Base-by-base conservation (phyloP, 2,797 vertebrate species). In the Chrysocyon brachyurus region DNA sequence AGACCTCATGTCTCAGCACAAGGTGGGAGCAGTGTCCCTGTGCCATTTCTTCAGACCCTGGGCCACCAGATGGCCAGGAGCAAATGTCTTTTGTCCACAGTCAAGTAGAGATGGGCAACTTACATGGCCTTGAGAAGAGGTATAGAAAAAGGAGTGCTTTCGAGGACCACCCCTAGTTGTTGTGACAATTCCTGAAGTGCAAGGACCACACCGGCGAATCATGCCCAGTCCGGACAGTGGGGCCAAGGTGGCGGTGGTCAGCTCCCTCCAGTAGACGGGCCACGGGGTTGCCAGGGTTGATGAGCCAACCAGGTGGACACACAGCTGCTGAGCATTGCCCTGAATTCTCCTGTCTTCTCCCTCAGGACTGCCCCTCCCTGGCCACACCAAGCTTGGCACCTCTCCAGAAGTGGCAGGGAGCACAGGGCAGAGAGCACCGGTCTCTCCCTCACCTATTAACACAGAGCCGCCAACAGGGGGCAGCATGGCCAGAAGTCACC, bases 401-500 rank as follows among this genome's bases (percentile, higher is more conserved):
- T 95, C 90, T 94, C 86, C 96, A 75, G 93, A 72, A 57, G 52
- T 40, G 31, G 83, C 95, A 36, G 91, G 88, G 86, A 77, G 83
- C 75, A 89, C 66, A 59, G 70, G 66, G 93, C 79, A 96, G 85
- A 66, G 17, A 68, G 49, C 26, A 57, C 54, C 57, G 22, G 61
- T 81, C 28, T 89, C 68, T 91, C 96, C 92, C 94, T 97, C 81
- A 63, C 96, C 96, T 96, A 91, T 61, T 84, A 97, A 97, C 73
- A 97, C 96, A 98, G 17, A 96, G 96, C 97, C 22, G 72, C 97
- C 96, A 72, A 49, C 36, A 21, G 83, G 19, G 96, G 97, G 96
- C 97, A 98, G 98, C 91, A 21, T 73, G 92, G 97, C 97, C 12
- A 1, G 91, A 97, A 96, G 95, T 96, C 97, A 96, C 82, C 98